These are phyloP conservation scores for Knipowitschia caucasica DNA, from an alignment of 2,797 vertebrate species.

Conservation along the genomic window DNA sequence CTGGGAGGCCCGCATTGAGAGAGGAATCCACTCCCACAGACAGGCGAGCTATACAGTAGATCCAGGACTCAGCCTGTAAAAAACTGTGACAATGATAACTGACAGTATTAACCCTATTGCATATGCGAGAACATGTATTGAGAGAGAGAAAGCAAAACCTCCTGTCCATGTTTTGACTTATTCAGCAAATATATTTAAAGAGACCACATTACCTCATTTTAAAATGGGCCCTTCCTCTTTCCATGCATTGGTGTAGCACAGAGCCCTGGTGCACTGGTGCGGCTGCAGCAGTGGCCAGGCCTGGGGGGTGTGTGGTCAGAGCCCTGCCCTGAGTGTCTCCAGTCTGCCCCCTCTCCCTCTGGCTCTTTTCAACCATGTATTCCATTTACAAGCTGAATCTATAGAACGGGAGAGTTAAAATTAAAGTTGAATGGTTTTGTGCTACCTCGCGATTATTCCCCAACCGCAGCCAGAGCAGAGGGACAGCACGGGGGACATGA, in stretches of 20 bases:
- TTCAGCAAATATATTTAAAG: background rate
- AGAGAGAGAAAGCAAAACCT: background rate
- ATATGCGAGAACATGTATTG: too few species aligned
- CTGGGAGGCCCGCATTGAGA: too few species aligned
- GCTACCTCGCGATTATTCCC: conserved; percentile 79
- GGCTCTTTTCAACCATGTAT: conserved; percentile 70
- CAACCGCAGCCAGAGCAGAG: conserved; percentile 65
- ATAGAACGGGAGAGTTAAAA: conserved; percentile 72
- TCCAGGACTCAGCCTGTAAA: too few species aligned
- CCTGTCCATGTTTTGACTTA: background rate
- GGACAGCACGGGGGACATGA: conserved; percentile 65
- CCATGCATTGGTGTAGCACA: background rate
- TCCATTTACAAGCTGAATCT: conserved; percentile 63
- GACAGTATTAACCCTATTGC: too few species aligned
- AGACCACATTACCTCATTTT: background rate
- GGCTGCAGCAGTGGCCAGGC: conserved; percentile 31
- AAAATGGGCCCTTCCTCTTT: background rate
- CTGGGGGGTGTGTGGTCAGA: conserved; percentile 72
- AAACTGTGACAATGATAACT: too few species aligned
- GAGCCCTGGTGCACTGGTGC: conserved; percentile 13
- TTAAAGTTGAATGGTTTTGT: conserved; percentile 76
- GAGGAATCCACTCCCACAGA: too few species aligned
- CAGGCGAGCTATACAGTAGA: too few species aligned
- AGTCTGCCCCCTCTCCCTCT: conserved; percentile 34
- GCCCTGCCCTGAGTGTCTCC: conserved; percentile 65